These are phyloP conservation scores for Drosophila ogumai DNA, from an alignment of 1,140 invertebrate species.

Conservation along the genomic window DNA sequence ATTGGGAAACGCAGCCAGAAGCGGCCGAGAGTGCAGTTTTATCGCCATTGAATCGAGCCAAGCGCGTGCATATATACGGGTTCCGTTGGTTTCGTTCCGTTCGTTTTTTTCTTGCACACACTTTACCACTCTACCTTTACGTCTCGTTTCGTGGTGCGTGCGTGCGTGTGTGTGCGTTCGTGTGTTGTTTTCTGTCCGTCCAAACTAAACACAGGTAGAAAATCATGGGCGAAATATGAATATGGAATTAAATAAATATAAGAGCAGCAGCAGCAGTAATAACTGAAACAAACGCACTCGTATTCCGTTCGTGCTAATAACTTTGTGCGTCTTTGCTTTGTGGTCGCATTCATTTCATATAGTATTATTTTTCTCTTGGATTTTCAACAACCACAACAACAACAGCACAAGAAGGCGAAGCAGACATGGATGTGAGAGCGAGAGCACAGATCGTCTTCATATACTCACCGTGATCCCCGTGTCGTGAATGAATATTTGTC, in stretches of 20 bases:
- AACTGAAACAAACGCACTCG: conserved; percentile 37
- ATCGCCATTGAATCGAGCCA: conserved; percentile 34
- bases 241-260: conserved; percentile 46
- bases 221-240: conserved; percentile 63
- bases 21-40: conserved; percentile 25
- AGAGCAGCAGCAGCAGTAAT: conserved; percentile 39
- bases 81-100: conserved; percentile 70
- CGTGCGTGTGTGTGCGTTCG: conserved; percentile 47
- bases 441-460: conserved; percentile 66
- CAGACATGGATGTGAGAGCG: conserved; percentile 64
- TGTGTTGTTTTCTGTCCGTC: conserved; percentile 72
- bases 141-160: conserved; percentile 33
- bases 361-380: conserved; percentile 77
- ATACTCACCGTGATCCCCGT: conserved; percentile 57
- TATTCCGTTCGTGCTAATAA: conserved; percentile 67
- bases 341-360: conserved; percentile 67
- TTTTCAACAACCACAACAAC: conserved; percentile 50
- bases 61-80: conserved; percentile 81
- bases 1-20: conserved; percentile 7
- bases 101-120: conserved; percentile 59
- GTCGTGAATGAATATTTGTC: conserved; percentile 79
- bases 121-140: conserved; percentile 65
- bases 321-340: conserved; percentile 75
- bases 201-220: conserved; percentile 78
- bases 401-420: conserved; percentile 16